A percentile compares a stretch with the other conserved stretches of the same genome.
Evolutionary conservation across 2,113 vertebrate species (phyloP).

Genomic region (Melanostigma gelatinosum): DNA sequence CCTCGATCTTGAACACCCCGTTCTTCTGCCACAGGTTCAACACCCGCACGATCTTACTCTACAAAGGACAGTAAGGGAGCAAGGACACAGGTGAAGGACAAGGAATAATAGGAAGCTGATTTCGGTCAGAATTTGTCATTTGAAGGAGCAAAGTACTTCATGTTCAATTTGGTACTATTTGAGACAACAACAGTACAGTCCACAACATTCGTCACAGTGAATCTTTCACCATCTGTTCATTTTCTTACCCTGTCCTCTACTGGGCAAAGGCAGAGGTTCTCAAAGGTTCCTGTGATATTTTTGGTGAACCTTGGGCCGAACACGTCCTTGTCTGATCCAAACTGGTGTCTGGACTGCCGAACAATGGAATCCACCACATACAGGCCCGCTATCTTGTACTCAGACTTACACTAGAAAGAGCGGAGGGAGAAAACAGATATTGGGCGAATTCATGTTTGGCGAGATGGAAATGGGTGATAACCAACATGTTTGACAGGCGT

Average conservation of each 20-base stretch:
- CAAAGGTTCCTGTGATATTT: constrained; percentile 97
- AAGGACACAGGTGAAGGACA: neutral
- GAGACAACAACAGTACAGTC: neutral
- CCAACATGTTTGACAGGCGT: neutral
- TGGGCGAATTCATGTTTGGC: neutral
- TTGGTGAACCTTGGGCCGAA: constrained; percentile 99
- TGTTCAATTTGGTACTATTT: neutral
- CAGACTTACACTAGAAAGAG: constrained; percentile 91
- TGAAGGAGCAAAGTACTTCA: neutral
- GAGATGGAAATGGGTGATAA: neutral
- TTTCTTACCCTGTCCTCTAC: constrained; percentile 93
- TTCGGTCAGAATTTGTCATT: neutral
- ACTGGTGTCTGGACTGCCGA: constrained; percentile 97
- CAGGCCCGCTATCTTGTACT: constrained; percentile 96
- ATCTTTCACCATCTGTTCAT: neutral
- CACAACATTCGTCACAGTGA: neutral
- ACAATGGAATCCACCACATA: constrained; percentile 99
- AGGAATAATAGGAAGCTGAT: neutral
- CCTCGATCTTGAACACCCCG: constrained; percentile 97
- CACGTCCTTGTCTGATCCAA: constrained; percentile 97
- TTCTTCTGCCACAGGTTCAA: constrained; percentile 99
- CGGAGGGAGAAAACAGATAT: neutral
- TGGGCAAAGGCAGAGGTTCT: constrained; percentile 98
- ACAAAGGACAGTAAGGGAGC: constrained; percentile 24
- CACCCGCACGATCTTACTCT: constrained; percentile 99